phyloP scores from a whole-genome alignment of 2,113 vertebrate species.

The Promerops cafer region DNA sequence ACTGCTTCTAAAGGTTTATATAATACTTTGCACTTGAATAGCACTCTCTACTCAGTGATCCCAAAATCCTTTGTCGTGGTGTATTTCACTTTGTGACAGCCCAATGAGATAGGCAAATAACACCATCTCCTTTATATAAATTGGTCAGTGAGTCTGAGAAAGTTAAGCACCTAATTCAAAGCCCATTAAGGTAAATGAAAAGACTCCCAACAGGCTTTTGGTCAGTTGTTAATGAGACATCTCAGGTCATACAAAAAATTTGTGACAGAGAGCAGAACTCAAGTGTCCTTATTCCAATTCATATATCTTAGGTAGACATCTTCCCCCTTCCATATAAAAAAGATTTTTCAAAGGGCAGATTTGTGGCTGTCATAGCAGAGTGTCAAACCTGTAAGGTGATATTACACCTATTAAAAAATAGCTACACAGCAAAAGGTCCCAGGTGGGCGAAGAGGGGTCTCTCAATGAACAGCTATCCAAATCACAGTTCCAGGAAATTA shows the following conservation, averaged over 20 bases:
- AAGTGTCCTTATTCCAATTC: constrained; percentile 8
- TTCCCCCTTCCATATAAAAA: background rate
- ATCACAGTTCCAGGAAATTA: background rate
- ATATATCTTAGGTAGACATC: background rate
- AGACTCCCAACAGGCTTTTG: constrained; percentile 49
- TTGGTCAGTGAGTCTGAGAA: constrained; percentile 32
- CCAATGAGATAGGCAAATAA: background rate
- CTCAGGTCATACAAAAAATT: constrained; percentile 44
- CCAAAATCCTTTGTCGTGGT: background rate
- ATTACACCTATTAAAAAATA: background rate
- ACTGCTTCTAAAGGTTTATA: constrained; percentile 23
- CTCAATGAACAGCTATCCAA: background rate
- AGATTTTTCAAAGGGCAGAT: background rate
- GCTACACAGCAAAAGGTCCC: background rate
- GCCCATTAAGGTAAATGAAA: constrained; percentile 49
- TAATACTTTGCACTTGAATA: constrained; percentile 6
- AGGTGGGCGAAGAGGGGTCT: background rate
- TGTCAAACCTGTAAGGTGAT: background rate
- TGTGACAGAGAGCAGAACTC: constrained; percentile 36
- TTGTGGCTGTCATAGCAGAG: background rate
- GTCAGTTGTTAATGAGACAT: constrained; percentile 29
- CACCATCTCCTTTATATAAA: constrained; percentile 27
- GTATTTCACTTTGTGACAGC: constrained; percentile 35
- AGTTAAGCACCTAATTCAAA: constrained; percentile 57
- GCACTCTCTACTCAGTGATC: background rate